A percentile compares a stretch with the other conserved stretches of the same genome.
Conservation (phyloP, 92 coral and sea anemone genomes). For the Actinernus sp. region DNA sequence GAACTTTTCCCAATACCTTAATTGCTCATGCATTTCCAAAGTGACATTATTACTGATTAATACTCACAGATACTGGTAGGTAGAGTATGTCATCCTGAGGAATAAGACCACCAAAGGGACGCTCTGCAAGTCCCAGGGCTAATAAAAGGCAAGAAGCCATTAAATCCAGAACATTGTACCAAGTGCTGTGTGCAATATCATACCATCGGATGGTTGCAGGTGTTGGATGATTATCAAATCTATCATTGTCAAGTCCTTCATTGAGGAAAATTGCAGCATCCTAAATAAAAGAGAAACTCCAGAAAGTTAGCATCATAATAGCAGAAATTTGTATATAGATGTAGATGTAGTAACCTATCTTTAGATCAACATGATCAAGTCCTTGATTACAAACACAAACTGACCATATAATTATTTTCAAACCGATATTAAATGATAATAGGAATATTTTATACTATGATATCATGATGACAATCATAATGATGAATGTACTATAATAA, state of each 20-base stretch:
- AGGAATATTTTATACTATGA: no score
- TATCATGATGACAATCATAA: no score
- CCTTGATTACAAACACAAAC: no score
- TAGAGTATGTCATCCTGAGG: conserved; percentile 9
- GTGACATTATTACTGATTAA: not conserved
- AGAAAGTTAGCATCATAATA: no score
- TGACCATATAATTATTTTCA: no score
- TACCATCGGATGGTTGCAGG: conserved; percentile 71
- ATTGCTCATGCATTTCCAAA: not conserved
- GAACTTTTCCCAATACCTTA: not conserved
- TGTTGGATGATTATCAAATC: conserved; percentile 86
- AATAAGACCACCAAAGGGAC: conserved; percentile 51
- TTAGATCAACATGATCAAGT: no score
- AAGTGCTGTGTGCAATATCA: conserved; percentile 76
- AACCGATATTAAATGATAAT: no score
- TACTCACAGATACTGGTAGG: conserved; percentile 68
- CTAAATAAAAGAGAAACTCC: conserved; percentile 40
- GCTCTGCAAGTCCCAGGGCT: conserved; percentile 82
- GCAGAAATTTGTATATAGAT: no score
- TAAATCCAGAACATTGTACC: conserved; percentile 81
- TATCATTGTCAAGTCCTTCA: conserved; percentile 95
- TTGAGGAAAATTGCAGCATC: conserved; percentile 93
- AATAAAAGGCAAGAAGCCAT: conserved; percentile 78
- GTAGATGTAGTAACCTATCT: no score
- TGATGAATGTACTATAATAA: no score